phyloP scores from a whole-genome alignment of 2,113 vertebrate genomes.

The Calyptommatus sinebrachiatus region DNA sequence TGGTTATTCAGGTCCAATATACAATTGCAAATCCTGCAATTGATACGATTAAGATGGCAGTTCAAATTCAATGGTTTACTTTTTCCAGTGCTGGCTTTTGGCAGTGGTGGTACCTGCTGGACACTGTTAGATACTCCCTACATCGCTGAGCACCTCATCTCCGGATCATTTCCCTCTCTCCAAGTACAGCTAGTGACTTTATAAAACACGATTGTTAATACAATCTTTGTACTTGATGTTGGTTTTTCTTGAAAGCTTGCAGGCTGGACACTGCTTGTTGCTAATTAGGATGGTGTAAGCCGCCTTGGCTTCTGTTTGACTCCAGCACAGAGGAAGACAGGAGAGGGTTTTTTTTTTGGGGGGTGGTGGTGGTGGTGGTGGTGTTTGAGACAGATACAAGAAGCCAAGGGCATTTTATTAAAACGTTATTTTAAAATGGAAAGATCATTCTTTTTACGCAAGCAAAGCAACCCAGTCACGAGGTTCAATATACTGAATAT shows the following conservation, averaged over 20 bases:
- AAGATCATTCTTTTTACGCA: constrained; percentile 60
- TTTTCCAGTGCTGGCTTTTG: constrained; percentile 24
- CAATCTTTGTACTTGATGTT: constrained; percentile 55
- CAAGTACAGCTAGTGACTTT: constrained; percentile 54
- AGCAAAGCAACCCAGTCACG: constrained; percentile 52
- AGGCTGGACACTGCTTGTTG: constrained; percentile 59
- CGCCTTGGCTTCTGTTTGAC: constrained; percentile 48
- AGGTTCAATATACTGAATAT: constrained; percentile 74
- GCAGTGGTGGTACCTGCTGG: constrained; percentile 17
- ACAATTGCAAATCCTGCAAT: background rate
- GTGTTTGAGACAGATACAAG: constrained; percentile 65
- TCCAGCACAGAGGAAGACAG: constrained; percentile 62
- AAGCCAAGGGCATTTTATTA: constrained; percentile 71
- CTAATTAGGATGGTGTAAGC: constrained; percentile 59
- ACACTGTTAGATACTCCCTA: constrained; percentile 29
- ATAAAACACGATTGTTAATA: constrained; percentile 62
- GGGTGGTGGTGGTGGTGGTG: too few species aligned
- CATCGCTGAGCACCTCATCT: constrained; percentile 50
- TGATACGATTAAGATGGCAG: constrained; percentile 36
- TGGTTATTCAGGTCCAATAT: constrained; percentile 26
- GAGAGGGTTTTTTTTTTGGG: constrained; percentile 52
- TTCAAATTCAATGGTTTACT: constrained; percentile 25
- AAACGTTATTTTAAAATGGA: constrained; percentile 61
- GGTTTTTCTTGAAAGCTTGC: constrained; percentile 53
- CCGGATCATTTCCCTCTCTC: constrained; percentile 55